Evolutionary conservation across 2,797 vertebrate genomes (phyloP), one percentile per base, ranked within the genome.

Genomic region (Synaphobranchus kaupii): DNA sequence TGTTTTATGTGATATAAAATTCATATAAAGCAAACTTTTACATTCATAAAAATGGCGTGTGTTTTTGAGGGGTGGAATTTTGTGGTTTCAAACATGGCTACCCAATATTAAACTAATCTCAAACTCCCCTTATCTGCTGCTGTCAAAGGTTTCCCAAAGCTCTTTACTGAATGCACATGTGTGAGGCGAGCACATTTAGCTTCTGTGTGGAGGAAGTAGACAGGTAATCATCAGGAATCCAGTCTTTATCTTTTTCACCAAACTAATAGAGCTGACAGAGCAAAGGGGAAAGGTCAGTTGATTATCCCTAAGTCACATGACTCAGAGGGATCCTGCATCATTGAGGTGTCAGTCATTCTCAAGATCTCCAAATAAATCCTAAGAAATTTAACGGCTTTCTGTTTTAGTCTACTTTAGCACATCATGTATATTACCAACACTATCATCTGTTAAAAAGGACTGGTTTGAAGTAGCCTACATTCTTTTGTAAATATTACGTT

Each of bases 161-260:
- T 44, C 73, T 44, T 44, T 71, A 44, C 5, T 22, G 4, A 13
- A 76, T 76, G 73, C 15, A 39, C 31, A 44, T 44, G 31, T 56
- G 25, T 83, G 71, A 84, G 25, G 71, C 47, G 34, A 54, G 60
- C 44, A 8, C 56, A 52, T 87, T 58, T 25, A 84, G 82, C 66
- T 73, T 68, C 81, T 87, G 73, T 66, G 71, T 87, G 39, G 47
- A 66, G 56, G 60, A 56, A 48, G 56, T 15, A 34, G 73, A 78
- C 28, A 25, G 44, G 76, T 60, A 54, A 39, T 48, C 78, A 83
- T 54, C 48, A 52, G 56, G 63, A 60, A 58, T 76, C 34, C 73
- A 82, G 78, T 25, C 56, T 50, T 83, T 66, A 71, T 87, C 81
- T 73, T n/a, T 87, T 73, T 83, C 71, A 52, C 78, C 80, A 87